Evolutionary conservation across 2,888 invertebrate species (phyloP).

Genomic region (Operophtera brumata): DNA sequence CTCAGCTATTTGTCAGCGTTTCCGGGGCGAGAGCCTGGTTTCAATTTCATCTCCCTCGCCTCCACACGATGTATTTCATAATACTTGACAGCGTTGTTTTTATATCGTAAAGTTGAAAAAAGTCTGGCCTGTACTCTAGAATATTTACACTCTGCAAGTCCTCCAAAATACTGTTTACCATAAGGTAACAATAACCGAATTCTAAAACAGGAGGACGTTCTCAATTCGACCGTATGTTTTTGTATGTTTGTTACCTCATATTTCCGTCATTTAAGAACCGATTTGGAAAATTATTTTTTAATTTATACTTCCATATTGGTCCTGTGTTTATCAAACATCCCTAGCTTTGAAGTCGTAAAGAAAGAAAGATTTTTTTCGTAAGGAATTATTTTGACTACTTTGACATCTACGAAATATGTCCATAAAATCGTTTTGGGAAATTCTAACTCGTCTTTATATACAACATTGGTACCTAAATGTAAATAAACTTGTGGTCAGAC

Average conservation of each 20-base stretch:
- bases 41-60: slow-evolving; percentile 31
- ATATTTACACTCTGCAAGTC: background rate
- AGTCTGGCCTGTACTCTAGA: background rate
- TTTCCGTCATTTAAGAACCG: too few species aligned
- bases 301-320: too few species aligned
- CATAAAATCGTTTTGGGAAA: background rate
- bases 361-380: too few species aligned
- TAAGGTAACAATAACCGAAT: too few species aligned
- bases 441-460: slow-evolving; percentile 1
- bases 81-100: slow-evolving; percentile 6
- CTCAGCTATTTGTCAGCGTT: slow-evolving; percentile 61
- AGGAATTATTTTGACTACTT: too few species aligned
- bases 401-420: background rate
- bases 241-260: too few species aligned
- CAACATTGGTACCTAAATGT: background rate
- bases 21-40: slow-evolving; percentile 42
- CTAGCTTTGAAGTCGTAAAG: too few species aligned
- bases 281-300: too few species aligned
- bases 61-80: slow-evolving; percentile 44
- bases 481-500: background rate
- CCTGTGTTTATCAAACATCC: too few species aligned
- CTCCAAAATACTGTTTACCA: background rate
- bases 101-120: background rate
- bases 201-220: too few species aligned
- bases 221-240: too few species aligned